phyloP scores from a whole-genome alignment of 2,888 invertebrate genomes.

The Lissocephala sabroskyi region DNA sequence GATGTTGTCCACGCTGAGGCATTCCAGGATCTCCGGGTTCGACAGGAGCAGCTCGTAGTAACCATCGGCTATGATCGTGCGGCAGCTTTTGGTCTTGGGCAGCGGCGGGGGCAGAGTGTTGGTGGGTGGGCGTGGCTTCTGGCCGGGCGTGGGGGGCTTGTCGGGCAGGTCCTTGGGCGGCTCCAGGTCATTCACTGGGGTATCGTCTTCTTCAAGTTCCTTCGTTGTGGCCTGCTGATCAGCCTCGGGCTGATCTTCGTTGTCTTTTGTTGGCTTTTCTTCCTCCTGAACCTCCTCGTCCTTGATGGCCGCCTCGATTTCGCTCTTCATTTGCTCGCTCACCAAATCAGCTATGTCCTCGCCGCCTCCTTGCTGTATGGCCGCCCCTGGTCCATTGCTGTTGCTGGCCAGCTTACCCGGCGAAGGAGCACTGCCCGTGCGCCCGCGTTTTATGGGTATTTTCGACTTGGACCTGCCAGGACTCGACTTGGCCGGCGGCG shows the following conservation, averaged over 20 bases:
- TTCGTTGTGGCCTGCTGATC: slow-evolving; percentile 54
- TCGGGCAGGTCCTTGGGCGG: background rate
- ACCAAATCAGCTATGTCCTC: slow-evolving; percentile 70
- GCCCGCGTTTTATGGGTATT: slow-evolving; percentile 68
- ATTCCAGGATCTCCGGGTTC: slow-evolving; percentile 87
- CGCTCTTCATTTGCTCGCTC: slow-evolving; percentile 68
- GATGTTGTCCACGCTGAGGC: slow-evolving; percentile 84
- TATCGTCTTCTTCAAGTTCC: slow-evolving; percentile 4
- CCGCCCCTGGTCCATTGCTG: slow-evolving; percentile 47
- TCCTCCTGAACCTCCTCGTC: slow-evolving; percentile 55
- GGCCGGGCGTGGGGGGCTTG: slow-evolving; percentile 34
- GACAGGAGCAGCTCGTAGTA: slow-evolving; percentile 84
- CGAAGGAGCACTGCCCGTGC: slow-evolving; percentile 64
- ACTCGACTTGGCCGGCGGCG: slow-evolving; percentile 59
- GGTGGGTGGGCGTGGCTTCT: slow-evolving; percentile 35
- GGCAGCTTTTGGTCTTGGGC: slow-evolving; percentile 75
- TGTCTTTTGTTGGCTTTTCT: slow-evolving; percentile 31
- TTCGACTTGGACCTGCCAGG: slow-evolving; percentile 71
- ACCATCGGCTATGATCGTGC: slow-evolving; percentile 81
- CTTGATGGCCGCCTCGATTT: slow-evolving; percentile 69
- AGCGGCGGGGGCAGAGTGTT: slow-evolving; percentile 71
- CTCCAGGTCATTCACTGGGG: background rate
- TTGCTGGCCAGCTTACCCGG: slow-evolving; percentile 69
- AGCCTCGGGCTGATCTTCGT: slow-evolving; percentile 51
- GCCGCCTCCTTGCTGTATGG: slow-evolving; percentile 71